phyloP scores from a whole-genome alignment of 2,113 vertebrate genomes.

The Psephotus haematonotus region DNA sequence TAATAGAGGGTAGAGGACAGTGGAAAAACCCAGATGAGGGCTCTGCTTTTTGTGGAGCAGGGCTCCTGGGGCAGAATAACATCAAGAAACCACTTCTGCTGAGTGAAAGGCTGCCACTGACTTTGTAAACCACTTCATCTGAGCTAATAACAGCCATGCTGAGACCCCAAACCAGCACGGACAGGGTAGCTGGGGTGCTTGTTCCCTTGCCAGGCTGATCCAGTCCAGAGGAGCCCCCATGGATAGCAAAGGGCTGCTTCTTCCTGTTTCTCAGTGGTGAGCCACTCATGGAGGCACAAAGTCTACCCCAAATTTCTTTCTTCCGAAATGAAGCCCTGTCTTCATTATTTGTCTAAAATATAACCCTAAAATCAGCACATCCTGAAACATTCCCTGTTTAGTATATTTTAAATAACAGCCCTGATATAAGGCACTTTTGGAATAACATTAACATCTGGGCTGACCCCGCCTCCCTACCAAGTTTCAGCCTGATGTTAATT shows the following conservation, averaged over 20 bases:
- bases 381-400: not conserved
- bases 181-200: not conserved
- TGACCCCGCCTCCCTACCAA: conserved; percentile 76
- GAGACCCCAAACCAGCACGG: not conserved
- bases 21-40: not conserved
- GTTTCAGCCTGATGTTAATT: conserved; percentile 83
- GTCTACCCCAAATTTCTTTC: not conserved
- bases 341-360: conserved; percentile 8
- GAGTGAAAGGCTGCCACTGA: not conserved
- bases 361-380: not conserved
- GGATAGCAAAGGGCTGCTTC: not conserved
- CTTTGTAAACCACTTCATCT: not conserved
- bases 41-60: not conserved
- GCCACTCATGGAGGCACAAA: not conserved
- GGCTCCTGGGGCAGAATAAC: not conserved
- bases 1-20: not conserved
- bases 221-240: not conserved
- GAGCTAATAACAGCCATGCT: not conserved
- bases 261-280: not conserved
- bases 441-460: conserved; percentile 83
- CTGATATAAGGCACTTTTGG: conserved; percentile 77
- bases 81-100: not conserved
- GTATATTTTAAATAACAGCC: conserved; percentile 67
- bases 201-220: not conserved
- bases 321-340: not conserved